These are phyloP conservation scores for Centroberyx gerrardi DNA, from an alignment of 2,797 vertebrate species.

Conservation along the genomic window DNA sequence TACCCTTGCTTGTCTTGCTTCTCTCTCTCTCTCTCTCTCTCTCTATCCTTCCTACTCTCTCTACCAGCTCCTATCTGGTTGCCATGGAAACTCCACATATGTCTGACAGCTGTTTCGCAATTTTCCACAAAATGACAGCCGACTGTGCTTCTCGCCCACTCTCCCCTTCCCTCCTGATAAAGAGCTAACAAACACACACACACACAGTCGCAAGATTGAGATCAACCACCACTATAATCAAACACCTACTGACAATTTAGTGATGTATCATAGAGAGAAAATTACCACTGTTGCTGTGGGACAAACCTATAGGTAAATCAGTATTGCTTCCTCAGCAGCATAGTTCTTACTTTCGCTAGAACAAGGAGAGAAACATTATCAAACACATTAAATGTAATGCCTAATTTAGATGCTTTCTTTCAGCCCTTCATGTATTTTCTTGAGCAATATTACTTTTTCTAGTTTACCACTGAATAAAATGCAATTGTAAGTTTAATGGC, in stretches of 20 bases:
- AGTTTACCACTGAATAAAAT: too few species aligned
- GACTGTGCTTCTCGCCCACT: conserved; percentile 36
- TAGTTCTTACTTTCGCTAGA: not conserved
- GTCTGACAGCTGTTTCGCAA: conserved; percentile 81
- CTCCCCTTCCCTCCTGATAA: conserved; percentile 29
- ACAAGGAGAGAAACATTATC: not conserved
- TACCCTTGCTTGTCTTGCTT: conserved; percentile 13
- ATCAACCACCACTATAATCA: conserved; percentile 36
- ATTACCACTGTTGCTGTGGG: conserved; percentile 12
- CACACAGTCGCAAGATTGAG: not conserved
- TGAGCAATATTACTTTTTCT: not conserved
- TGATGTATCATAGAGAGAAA: conserved; percentile 20
- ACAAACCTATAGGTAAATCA: conserved; percentile 7
- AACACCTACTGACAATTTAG: conserved; percentile 16
- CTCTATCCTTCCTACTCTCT: conserved; percentile 16
- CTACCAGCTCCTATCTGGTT: conserved; percentile 67
- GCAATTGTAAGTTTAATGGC: too few species aligned
- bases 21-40: conserved; percentile 15
- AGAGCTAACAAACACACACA: not conserved
- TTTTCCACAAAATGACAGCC: conserved; percentile 72
- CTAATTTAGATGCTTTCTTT: not conserved
- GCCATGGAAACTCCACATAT: conserved; percentile 84
- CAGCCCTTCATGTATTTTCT: not conserved
- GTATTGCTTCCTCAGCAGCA: not conserved
- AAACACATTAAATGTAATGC: not conserved